These are phyloP conservation scores for Artibeus jamaicensis DNA, from an alignment of 2,797 vertebrate genomes.

Conservation along the genomic window DNA sequence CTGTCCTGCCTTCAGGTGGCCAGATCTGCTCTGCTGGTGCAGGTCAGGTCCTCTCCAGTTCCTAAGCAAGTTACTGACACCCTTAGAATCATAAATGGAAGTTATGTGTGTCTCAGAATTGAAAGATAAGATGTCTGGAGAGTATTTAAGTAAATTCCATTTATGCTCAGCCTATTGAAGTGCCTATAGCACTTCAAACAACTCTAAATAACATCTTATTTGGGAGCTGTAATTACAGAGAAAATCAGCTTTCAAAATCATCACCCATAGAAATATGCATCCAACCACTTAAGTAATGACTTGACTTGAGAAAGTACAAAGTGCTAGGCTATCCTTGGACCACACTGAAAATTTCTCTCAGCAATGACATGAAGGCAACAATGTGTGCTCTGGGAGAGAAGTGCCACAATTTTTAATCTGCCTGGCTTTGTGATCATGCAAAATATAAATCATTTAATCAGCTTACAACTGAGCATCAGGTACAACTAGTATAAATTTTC, in stretches of 20 bases:
- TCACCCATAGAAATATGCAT: constrained; percentile 38
- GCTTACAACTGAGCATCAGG: constrained; percentile 35
- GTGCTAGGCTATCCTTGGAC: constrained; percentile 48
- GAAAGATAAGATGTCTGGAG: constrained; percentile 24
- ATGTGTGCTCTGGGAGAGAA: not conserved
- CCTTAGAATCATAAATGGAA: constrained; percentile 33
- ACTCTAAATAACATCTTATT: constrained; percentile 55
- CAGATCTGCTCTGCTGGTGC: not conserved
- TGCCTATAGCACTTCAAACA: constrained; percentile 15
- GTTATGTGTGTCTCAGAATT: not conserved
- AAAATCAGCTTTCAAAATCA: not conserved
- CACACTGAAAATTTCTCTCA: constrained; percentile 35
- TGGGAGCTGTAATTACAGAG: constrained; percentile 26
- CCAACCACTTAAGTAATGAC: not conserved
- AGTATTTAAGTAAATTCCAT: constrained; percentile 58
- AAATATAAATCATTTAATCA: constrained; percentile 64
- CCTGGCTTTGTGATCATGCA: constrained; percentile 32
- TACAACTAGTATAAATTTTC: constrained; percentile 62
- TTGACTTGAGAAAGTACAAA: constrained; percentile 35
- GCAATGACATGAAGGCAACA: constrained; percentile 2
- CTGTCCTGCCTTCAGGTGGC: not conserved
- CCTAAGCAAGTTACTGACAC: not conserved
- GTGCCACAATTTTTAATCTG: constrained; percentile 66
- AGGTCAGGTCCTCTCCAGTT: not conserved
- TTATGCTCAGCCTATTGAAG: constrained; percentile 1